These are phyloP conservation scores for Pecten maximus DNA, from an alignment of 2,888 invertebrate species.

Conservation along the genomic window DNA sequence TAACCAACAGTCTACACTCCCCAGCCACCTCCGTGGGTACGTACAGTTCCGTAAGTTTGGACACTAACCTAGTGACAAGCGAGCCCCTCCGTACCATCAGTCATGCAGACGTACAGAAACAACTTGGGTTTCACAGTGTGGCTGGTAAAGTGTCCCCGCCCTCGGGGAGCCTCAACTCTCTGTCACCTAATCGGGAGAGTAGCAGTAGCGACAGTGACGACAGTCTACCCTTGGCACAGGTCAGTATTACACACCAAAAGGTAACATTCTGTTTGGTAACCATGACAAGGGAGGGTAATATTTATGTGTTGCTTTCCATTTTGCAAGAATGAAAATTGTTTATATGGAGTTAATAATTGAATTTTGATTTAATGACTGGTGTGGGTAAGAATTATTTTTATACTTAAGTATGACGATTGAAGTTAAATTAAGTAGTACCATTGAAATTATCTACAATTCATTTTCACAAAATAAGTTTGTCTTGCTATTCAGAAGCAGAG, in stretches of 20 bases:
- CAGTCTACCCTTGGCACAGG: constrained; percentile 83
- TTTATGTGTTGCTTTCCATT: not conserved
- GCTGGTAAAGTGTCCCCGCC: constrained; percentile 58
- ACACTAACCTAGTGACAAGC: constrained; percentile 2
- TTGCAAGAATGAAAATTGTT: not conserved
- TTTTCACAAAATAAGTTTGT: too few species aligned
- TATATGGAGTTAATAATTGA: not conserved
- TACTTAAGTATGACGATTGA: too few species aligned
- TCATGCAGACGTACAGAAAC: constrained; percentile 67
- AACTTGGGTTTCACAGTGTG: constrained; percentile 70
- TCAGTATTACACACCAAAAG: constrained; percentile 54
- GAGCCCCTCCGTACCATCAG: constrained; percentile 62
- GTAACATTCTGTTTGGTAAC: too few species aligned
- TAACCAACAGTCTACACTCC: constrained; percentile 65
- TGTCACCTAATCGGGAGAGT: constrained; percentile 87
- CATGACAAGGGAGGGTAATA: not conserved
- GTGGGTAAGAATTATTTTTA: too few species aligned
- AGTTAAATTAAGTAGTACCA: too few species aligned
- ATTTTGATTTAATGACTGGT: not conserved
- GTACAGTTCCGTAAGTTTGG: constrained; percentile 27
- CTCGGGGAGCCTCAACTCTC: constrained; percentile 69
- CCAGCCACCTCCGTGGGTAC: constrained; percentile 47
- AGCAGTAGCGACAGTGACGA: constrained; percentile 95
- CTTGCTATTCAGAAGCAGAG: too few species aligned
- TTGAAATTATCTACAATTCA: too few species aligned